Conservation (phyloP, 2,797 vertebrate genomes). For the Glyptemys insculpta region DNA sequence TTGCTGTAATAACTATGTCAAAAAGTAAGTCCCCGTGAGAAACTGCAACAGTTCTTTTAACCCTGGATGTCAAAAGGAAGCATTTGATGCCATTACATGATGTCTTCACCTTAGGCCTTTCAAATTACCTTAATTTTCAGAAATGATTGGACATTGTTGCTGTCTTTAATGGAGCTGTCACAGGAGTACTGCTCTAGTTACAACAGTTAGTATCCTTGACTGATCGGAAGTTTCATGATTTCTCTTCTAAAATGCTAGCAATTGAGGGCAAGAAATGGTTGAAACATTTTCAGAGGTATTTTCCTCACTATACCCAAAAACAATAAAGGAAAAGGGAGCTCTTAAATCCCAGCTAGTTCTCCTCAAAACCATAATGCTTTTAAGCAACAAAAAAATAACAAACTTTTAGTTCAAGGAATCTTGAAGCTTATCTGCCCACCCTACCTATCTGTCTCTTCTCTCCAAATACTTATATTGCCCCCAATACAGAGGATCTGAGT, state of each 20-base stretch:
- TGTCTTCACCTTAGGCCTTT: conserved; percentile 1
- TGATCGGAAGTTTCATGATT: conserved; percentile 7
- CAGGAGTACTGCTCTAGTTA: not conserved
- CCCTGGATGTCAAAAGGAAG: conserved; percentile 1
- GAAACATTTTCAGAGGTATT: not conserved
- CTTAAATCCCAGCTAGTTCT: conserved; percentile 11
- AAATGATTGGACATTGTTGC: not conserved
- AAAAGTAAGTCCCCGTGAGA: not conserved
- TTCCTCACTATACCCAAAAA: not conserved
- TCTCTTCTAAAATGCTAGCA: not conserved
- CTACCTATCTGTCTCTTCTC: not conserved
- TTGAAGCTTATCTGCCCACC: not conserved
- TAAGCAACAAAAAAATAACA: not conserved
- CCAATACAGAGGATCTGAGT: not conserved
- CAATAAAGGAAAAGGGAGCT: conserved; percentile 4
- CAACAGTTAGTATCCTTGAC: not conserved
- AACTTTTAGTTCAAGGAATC: conserved; percentile 16
- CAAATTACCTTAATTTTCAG: conserved; percentile 57
- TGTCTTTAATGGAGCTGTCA: conserved; percentile 24
- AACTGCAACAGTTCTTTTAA: conserved; percentile 14
- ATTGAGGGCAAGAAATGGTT: not conserved
- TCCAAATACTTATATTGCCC: not conserved
- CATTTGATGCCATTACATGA: not conserved
- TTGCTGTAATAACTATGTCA: conserved; percentile 21
- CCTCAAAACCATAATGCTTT: not conserved